A percentile compares a stretch with the other conserved stretches of the same genome.
phyloP scores from a whole-genome alignment of 2,888 invertebrate species.

The Erannis defoliaria region DNA sequence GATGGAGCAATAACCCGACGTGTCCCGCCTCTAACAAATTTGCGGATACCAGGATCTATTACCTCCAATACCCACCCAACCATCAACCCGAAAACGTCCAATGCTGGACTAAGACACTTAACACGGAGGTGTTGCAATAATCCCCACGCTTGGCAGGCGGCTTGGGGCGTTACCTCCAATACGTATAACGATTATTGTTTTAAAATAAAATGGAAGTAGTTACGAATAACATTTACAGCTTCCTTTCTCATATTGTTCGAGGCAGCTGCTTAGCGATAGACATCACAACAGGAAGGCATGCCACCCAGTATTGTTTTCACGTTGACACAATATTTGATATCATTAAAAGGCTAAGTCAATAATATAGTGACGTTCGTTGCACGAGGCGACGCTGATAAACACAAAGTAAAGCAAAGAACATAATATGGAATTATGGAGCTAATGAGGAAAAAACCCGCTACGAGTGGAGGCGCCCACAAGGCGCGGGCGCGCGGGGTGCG shows the following conservation, averaged over 20 bases:
- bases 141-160: no score
- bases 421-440: conserved; percentile 78
- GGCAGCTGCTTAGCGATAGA: conserved; percentile 12
- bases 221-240: conserved; percentile 1
- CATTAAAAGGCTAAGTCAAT: conserved; percentile 51
- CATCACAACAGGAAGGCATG: conserved; percentile 14
- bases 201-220: no score
- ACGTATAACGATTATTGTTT: no score
- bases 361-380: conserved; percentile 64
- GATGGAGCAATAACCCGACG: conserved; percentile 76
- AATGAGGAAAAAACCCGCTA: conserved; percentile 86
- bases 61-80: neutral
- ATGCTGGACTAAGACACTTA: no score
- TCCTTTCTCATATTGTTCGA: conserved; percentile 28
- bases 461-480: conserved; percentile 67
- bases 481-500: conserved; percentile 74
- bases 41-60: conserved; percentile 23
- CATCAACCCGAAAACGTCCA: no score
- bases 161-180: no score
- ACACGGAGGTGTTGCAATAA: no score
- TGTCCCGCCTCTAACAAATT: conserved; percentile 64
- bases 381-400: conserved; percentile 77
- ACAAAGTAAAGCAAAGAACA: conserved; percentile 72
- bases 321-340: conserved; percentile 20
- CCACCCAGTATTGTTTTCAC: conserved; percentile 15